Percentiles rank a stretch among this genome's conserved stretches.
phyloP scores from a whole-genome alignment of 2,888 invertebrate genomes.

The Dryocosmus kuriphilus region DNA sequence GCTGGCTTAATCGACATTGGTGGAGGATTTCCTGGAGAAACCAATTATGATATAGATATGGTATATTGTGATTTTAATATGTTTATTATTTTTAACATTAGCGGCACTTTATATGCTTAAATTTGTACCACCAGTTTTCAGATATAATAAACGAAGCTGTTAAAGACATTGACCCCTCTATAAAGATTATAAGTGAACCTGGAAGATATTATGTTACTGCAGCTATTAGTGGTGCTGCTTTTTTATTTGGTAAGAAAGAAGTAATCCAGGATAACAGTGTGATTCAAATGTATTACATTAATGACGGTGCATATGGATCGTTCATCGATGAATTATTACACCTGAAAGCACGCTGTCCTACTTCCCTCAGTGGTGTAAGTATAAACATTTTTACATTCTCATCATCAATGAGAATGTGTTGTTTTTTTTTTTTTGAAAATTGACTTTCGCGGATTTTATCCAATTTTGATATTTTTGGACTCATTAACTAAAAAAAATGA shows the following conservation, averaged over 20 bases:
- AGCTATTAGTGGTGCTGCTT: conserved; percentile 80
- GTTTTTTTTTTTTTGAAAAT: too few species aligned
- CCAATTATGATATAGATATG: conserved; percentile 76
- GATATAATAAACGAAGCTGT: conserved; percentile 79
- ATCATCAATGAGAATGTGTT: too few species aligned
- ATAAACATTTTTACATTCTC: too few species aligned
- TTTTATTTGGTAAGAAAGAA: conserved; percentile 79
- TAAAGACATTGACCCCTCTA: conserved; percentile 73
- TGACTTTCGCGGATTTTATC: too few species aligned
- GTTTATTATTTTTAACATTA: too few species aligned
- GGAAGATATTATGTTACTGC: conserved; percentile 83
- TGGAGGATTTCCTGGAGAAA: conserved; percentile 81
- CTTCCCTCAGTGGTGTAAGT: conserved; percentile 56
- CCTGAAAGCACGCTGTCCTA: conserved; percentile 60
- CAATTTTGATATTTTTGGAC: too few species aligned
- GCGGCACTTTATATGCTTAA: background rate
- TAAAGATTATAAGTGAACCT: conserved; percentile 81
- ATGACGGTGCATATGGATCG: conserved; percentile 83
- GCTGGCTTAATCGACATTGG: conserved; percentile 80
- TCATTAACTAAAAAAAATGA: too few species aligned
- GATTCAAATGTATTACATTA: conserved; percentile 80
- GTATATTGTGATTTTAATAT: conserved; percentile 61
- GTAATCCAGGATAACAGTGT: conserved; percentile 63
- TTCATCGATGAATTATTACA: conserved; percentile 79
- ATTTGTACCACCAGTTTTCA: conserved; percentile 68